Percentiles rank a stretch among this genome's conserved stretches.
Conservation (phyloP, 2,113 vertebrate genomes). For the Nycticorax nycticorax region DNA sequence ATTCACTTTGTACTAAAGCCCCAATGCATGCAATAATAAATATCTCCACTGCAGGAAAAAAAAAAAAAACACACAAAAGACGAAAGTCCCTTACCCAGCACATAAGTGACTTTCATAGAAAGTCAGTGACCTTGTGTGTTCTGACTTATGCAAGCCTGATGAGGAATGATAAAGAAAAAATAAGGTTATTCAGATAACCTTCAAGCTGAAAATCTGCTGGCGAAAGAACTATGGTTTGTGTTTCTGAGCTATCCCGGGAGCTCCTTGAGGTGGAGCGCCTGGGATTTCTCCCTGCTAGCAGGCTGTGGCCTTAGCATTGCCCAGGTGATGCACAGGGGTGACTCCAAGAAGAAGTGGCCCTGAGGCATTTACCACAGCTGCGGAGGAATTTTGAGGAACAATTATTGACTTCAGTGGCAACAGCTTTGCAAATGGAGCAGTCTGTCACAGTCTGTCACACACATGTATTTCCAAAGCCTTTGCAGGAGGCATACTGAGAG, state of each 20-base stretch:
- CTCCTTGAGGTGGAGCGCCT: neutral
- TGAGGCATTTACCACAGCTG: neutral
- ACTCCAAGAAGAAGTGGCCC: neutral
- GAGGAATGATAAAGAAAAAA: neutral
- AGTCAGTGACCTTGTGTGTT: neutral
- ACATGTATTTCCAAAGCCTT: neutral
- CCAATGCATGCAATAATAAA: neutral
- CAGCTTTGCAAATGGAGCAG: neutral
- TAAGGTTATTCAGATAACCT: neutral
- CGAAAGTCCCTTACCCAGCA: neutral
- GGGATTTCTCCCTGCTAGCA: neutral
- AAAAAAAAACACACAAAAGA: neutral
- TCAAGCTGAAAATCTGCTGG: neutral
- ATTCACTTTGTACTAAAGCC: neutral
- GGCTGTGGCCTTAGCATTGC: neutral
- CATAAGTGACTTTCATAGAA: neutral
- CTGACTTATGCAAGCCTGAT: neutral
- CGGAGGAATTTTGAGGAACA: neutral
- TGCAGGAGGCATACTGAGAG: neutral
- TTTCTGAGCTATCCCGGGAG: neutral
- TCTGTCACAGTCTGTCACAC: neutral
- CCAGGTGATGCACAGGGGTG: rapidly evolving
- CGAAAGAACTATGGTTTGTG: neutral
- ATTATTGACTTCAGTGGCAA: neutral
- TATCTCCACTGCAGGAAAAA: neutral